Conservation (phyloP, 2,113 vertebrate genomes). For the Aphelocoma coerulescens region DNA sequence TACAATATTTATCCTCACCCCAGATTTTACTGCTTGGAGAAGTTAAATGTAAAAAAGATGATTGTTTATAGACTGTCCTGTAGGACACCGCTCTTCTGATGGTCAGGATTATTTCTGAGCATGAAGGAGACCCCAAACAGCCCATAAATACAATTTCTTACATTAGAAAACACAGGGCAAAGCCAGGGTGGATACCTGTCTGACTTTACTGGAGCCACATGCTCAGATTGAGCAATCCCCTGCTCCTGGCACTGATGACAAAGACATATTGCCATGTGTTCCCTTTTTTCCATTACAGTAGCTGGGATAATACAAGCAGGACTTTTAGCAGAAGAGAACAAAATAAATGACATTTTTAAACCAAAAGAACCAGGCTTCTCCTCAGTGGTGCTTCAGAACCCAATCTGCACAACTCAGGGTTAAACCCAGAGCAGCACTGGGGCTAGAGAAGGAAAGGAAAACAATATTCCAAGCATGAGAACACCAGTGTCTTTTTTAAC, state of each 20-base stretch:
- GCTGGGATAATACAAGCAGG: neutral
- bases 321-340: neutral
- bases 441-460: conserved; percentile 33
- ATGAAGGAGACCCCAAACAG: neutral
- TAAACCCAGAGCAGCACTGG: conserved; percentile 3
- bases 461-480: conserved; percentile 54
- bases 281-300: neutral
- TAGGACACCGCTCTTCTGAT: neutral
- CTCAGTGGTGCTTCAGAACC: neutral
- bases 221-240: neutral
- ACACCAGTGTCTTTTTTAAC: conserved; percentile 47
- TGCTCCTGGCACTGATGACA: neutral
- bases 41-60: neutral
- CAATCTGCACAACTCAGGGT: neutral
- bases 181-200: neutral
- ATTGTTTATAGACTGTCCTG: neutral
- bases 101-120: neutral
- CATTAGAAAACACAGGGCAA: neutral
- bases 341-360: neutral
- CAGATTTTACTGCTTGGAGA: neutral
- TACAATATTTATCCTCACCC: neutral
- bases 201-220: neutral
- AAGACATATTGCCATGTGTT: neutral
- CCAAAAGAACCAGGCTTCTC: neutral
- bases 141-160: neutral